Conservation (phyloP, 2,113 vertebrate species). For the Pristiophorus japonicus region DNA sequence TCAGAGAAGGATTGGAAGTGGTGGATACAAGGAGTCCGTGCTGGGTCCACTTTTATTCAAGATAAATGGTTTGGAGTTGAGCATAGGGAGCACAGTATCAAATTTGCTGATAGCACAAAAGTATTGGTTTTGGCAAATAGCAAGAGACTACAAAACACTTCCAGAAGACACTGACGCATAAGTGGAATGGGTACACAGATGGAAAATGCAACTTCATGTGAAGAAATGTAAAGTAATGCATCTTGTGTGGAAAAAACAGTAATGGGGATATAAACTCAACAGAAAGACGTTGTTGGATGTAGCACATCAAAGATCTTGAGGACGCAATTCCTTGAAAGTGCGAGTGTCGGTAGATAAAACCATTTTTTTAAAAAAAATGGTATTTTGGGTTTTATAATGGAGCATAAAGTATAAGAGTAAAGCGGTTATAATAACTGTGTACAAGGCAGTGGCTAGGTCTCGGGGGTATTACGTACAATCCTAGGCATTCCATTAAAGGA, state of each 20-base stretch:
- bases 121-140: neutral
- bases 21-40: no score
- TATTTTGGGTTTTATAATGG: neutral
- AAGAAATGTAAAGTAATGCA: neutral
- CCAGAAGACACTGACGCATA: neutral
- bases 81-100: neutral
- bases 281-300: neutral
- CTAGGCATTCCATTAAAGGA: neutral
- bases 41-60: neutral
- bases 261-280: neutral
- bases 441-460: neutral
- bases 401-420: neutral
- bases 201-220: neutral
- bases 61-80: neutral
- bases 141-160: neutral
- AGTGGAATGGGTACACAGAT: neutral
- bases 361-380: neutral
- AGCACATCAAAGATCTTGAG: neutral
- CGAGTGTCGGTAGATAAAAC: neutral
- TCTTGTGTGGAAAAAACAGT: neutral
- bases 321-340: neutral
- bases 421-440: neutral
- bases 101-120: neutral
- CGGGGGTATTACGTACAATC: neutral
- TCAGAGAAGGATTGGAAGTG: no score